These are phyloP conservation scores for Drosophila testacea DNA, from an alignment of 2,888 invertebrate genomes.

Conservation along the genomic window DNA sequence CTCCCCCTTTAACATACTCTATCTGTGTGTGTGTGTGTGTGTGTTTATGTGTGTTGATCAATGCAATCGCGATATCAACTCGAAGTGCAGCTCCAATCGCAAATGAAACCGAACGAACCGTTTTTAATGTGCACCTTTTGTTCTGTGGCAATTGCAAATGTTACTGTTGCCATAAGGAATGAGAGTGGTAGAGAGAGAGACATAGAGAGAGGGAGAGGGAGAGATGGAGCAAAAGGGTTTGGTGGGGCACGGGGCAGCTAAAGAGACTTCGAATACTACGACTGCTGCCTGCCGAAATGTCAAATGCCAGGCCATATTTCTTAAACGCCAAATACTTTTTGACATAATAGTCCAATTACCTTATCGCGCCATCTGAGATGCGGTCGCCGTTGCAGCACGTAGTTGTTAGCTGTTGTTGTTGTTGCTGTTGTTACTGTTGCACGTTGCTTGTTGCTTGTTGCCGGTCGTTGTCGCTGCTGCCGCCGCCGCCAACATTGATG, in stretches of 20 bases:
- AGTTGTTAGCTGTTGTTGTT: constrained; percentile 47
- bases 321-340: constrained; percentile 84
- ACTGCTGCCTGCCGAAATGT: constrained; percentile 74
- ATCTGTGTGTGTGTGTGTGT: constrained; percentile 12
- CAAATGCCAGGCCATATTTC: constrained; percentile 84
- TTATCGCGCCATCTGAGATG: constrained; percentile 84
- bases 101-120: constrained; percentile 38
- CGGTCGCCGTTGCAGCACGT: constrained; percentile 70
- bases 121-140: constrained; percentile 78
- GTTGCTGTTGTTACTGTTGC: constrained; percentile 29
- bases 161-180: constrained; percentile 38
- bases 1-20: neutral
- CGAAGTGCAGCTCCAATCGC: constrained; percentile 25
- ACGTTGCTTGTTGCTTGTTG: constrained; percentile 30
- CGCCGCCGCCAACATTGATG: constrained; percentile 41
- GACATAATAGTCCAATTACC: constrained; percentile 85
- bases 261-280: constrained; percentile 14
- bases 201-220: neutral
- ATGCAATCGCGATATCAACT: constrained; percentile 52
- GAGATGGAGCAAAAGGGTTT: constrained; percentile 5
- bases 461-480: constrained; percentile 35
- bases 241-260: too few relatives aligned
- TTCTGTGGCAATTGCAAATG: constrained; percentile 76
- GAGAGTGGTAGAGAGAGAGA: neutral
- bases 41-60: constrained; percentile 37